phyloP scores from a whole-genome alignment of 2,888 invertebrate genomes.

The Eudemis profundana region DNA sequence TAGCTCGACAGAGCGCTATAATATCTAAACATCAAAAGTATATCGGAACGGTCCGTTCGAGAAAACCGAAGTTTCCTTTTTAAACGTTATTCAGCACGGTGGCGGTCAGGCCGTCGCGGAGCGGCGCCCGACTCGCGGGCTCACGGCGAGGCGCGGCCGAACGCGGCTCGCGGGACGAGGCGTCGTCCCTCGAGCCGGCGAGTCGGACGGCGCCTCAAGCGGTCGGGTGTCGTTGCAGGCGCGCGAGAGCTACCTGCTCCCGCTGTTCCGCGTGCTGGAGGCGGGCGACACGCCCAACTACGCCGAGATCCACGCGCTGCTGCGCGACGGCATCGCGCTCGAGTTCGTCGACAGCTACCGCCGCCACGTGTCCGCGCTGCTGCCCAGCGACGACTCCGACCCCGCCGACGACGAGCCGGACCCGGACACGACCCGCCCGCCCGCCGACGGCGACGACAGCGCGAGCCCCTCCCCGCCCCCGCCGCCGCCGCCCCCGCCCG shows the following conservation, averaged over 20 bases:
- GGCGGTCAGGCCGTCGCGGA: background rate
- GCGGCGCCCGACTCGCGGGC: constrained; percentile 29
- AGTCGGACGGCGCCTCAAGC: constrained; percentile 41
- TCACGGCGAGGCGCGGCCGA: constrained; percentile 11
- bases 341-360: constrained; percentile 75
- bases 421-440: constrained; percentile 6
- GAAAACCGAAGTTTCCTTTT: background rate
- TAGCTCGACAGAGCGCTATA: background rate
- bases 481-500: background rate
- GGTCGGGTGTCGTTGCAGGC: constrained; percentile 62
- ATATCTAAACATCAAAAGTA: background rate
- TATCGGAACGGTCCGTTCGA: too few species aligned
- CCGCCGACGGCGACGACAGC: constrained; percentile 8
- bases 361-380: constrained; percentile 67
- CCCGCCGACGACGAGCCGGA: constrained; percentile 10
- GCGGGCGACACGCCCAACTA: constrained; percentile 74
- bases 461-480: background rate
- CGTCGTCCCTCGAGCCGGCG: constrained; percentile 43
- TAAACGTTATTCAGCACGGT: background rate
- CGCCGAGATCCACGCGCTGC: constrained; percentile 70
- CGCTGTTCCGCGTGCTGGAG: constrained; percentile 83
- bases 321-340: constrained; percentile 75
- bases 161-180: constrained; percentile 40
- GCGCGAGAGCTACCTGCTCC: constrained; percentile 78
- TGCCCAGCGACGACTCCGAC: constrained; percentile 27